Percentiles rank a stretch among this genome's conserved stretches.
phyloP scores from a whole-genome alignment of 2,797 vertebrate species.

The Buphagus erythrorhynchus region DNA sequence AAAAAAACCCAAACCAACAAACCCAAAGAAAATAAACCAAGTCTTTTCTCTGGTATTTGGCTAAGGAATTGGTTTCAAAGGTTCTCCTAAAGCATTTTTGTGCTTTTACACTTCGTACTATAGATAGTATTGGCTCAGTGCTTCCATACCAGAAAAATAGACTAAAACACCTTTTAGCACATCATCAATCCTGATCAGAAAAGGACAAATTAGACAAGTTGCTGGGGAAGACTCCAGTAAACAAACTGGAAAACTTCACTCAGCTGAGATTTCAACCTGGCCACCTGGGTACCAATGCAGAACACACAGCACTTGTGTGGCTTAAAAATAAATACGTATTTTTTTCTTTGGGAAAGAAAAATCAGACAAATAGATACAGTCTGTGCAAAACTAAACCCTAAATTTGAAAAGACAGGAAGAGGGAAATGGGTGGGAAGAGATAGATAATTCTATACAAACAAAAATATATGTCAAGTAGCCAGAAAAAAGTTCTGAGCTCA shows the following conservation, averaged over 20 bases:
- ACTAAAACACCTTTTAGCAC: conserved; percentile 25
- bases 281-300: not conserved
- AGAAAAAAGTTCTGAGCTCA: not conserved
- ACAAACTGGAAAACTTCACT: not conserved
- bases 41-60: not conserved
- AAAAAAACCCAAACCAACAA: not conserved
- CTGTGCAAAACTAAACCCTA: not conserved
- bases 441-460: conserved; percentile 43
- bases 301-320: not conserved
- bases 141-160: not conserved
- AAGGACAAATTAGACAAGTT: conserved; percentile 12
- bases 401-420: not conserved
- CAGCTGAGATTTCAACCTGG: not conserved
- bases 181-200: conserved; percentile 43
- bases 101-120: not conserved
- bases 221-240: conserved; percentile 7
- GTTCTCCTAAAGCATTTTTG: not conserved
- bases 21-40: not conserved
- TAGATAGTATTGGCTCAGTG: not conserved
- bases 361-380: not conserved
- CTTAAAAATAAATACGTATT: not conserved
- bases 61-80: not conserved
- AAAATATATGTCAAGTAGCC: conserved; percentile 13
- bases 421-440: conserved; percentile 35
- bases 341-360: not conserved